A percentile compares a stretch with the other conserved stretches of the same genome.
phyloP scores from a whole-genome alignment of 2,113 vertebrate species.

The Rhea americana region DNA sequence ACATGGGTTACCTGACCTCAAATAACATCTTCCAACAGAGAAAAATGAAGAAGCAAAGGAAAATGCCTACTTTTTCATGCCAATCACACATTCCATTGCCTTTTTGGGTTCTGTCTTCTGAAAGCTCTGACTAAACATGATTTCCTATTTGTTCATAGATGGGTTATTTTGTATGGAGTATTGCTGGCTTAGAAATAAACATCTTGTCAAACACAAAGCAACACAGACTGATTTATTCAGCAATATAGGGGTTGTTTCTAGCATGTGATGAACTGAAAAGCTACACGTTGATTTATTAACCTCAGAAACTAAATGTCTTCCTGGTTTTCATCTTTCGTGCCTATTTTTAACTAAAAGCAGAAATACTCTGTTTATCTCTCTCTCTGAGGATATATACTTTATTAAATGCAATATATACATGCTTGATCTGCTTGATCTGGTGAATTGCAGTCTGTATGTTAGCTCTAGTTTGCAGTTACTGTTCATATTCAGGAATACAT shows the following conservation, averaged over 20 bases:
- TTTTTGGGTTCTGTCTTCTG: slow-evolving; percentile 10
- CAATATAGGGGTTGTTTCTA: not conserved
- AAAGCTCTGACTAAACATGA: slow-evolving; percentile 22
- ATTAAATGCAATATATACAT: not conserved
- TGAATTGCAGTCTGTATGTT: not conserved
- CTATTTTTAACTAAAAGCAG: slow-evolving; percentile 16
- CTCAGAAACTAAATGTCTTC: not conserved
- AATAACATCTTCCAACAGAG: not conserved
- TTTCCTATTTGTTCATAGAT: not conserved
- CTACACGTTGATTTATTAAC: not conserved
- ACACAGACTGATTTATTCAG: slow-evolving; percentile 11
- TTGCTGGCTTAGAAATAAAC: not conserved
- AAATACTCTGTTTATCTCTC: not conserved
- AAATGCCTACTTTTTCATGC: not conserved
- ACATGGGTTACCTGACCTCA: not conserved
- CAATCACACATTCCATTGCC: not conserved
- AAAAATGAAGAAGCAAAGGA: not conserved
- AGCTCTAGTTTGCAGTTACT: not conserved
- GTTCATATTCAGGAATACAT: not conserved
- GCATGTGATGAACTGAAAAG: not conserved
- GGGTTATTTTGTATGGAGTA: not conserved
- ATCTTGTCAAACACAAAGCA: slow-evolving; percentile 25
- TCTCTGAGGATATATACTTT: not conserved
- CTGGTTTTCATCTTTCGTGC: not conserved
- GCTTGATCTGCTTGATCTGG: not conserved